phyloP scores from a whole-genome alignment of 2,888 invertebrate species.

The Osedax fenrisi region DNA sequence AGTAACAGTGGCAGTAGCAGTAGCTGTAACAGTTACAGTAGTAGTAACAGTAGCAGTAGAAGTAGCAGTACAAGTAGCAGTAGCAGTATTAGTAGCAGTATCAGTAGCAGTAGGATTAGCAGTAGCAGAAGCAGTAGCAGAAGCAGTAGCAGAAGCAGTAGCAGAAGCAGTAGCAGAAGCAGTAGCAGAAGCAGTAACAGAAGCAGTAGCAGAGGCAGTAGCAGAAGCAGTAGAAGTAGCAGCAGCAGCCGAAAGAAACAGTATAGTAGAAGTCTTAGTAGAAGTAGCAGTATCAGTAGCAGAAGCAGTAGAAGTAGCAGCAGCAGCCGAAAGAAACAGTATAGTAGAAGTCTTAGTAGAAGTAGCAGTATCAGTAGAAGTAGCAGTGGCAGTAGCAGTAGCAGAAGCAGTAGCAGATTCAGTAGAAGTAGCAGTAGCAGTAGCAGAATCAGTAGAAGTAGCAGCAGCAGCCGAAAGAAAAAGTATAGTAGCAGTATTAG shows the following conservation, averaged over 20 bases:
- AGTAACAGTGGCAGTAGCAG: neutral
- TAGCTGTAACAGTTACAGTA: neutral
- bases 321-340: neutral
- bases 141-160: neutral
- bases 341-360: neutral
- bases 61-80: neutral
- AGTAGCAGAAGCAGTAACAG: neutral
- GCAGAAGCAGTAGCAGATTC: neutral
- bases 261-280: neutral
- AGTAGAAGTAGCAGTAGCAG: neutral
- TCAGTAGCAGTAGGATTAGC: neutral
- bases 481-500: neutral
- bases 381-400: neutral
- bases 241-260: neutral
- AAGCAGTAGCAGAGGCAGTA: neutral
- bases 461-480: neutral
- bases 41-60: neutral
- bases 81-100: neutral
- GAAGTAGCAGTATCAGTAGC: neutral
- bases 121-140: neutral
- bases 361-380: neutral
- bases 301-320: neutral
- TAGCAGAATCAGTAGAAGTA: neutral
- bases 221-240: neutral
- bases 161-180: neutral